Evolutionary conservation across 1,140 invertebrate species (phyloP), one percentile per base, ranked within the genome.

Genomic region (Scaptomyza pallida): DNA sequence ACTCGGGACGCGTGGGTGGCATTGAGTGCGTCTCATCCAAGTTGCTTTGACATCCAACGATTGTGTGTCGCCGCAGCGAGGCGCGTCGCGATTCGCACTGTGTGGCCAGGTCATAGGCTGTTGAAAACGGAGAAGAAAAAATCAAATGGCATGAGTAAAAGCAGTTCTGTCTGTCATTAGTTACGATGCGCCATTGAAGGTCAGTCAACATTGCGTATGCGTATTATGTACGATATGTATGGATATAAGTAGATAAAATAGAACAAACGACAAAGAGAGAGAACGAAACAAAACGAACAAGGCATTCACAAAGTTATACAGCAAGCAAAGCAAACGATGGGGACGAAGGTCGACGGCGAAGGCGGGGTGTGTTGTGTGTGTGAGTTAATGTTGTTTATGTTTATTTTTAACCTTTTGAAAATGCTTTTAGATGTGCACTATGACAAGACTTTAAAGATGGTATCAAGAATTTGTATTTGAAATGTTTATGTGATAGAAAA

Each of bases 61-160:
- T 93, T 0, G 95, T 95, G 89, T 96, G 95, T 33, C 95, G 94
- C n/a, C 95, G 93, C 83, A 94, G 93, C 3, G 94, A 94, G 16
- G 93, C 94, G 37, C 94, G 93, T 55, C 94, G 92, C 37, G 94
- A 94, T 55, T 95, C 95, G 89, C 95, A 95, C 77, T 96, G 95
- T 12, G 95, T 96, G 51, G 96, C 96, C 89, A 97, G 91, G 91
- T 97, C 96, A 81, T 96, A 96, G 52, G 95, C 95, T 95, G 43
- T 16, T 37, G 16, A 67, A 16, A 17, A 30, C n/a, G 26, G 26
- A 30, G 44, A 45, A 52, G 23, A 63, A 5, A 59, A 5, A 54
- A 5, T 45, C 41, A 43, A 16, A 21, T 55, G 43, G 56, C 13
- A 59, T 10, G 30, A 19, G 19, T 19, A 30, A 17, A 15, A 12